Base-by-base conservation (phyloP, 2,113 vertebrate genomes). In the Hemibagrus wyckioides region DNA sequence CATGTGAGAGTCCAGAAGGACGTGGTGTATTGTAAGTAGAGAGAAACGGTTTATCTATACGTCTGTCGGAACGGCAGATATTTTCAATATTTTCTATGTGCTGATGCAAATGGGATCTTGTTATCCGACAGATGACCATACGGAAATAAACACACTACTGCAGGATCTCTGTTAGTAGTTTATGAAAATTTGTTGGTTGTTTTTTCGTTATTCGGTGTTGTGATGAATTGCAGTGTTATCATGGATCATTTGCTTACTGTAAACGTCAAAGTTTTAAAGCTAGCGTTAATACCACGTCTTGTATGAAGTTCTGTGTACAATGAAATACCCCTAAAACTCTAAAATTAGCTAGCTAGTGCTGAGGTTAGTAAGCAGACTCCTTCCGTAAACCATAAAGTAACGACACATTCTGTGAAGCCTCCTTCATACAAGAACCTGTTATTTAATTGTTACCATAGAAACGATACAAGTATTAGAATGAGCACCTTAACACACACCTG, bases 31-130 rank as follows among this genome's bases (percentile, higher is more conserved):
- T 93, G 87, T 91, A 91, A 81, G 84, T 89, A 89, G 91, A 90
- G 85, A 88, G 76, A 87, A 92, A 83, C 89, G 90, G 87, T 92
- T 73, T 88, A 92, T 83, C 84, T 91, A 90, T 88, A 91, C 77
- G 85, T 89, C 90, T 81, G 90, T 83, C 91, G 73, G 89, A 86
- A 83, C 11, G 80, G 92, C 76, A 61, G 50, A 54, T 86, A 90
- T 9, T 90, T 91, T 92, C 89, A 91, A 92, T 91, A 92, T 91
- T 95, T 94, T 93, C 93, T 94, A 92, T 91, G 80, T 91, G 86
- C 87, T 85, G 81, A 93, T 91, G 81, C 86, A 89, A 88, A 84
- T 84, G 23, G 88, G 88, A 89, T 83, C 89, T 71, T 82, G 88
- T 80, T 82, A 90, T 90, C 91, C 79, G 82, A 52, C 71, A 80